Base-by-base conservation (phyloP, 2,888 invertebrate species). In the Eupithecia insigniata region DNA sequence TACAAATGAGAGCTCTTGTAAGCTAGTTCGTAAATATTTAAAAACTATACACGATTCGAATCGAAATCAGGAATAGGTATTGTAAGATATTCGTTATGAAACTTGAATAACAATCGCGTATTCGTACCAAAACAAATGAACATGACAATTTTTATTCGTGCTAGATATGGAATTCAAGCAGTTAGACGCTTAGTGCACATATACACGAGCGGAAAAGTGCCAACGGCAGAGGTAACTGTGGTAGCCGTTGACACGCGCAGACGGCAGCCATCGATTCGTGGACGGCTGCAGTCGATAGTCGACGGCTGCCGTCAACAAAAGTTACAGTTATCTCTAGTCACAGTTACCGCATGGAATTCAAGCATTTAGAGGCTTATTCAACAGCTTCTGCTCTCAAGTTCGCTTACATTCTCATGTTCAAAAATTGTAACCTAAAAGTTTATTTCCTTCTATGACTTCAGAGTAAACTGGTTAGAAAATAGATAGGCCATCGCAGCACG, bases 41-140 rank as follows among this genome's bases (percentile, higher is more conserved):
- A n/a, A n/a, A n/a, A n/a, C n/a, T n/a, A n/a, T n/a, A n/a, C n/a
- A n/a, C n/a, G n/a, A n/a, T n/a, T n/a, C n/a, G n/a, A n/a, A n/a
- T 79, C 58, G 78, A 80, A 83, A 81, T 79, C 79, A 82, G 81
- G 80, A 79, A 80, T 80, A 77, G 43, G 67, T 60, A 72, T 71
- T 78, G 80, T 80, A 83, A 80, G 75, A 81, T 80, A 79, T 78
- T 77, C 74, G 78, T 86, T 88, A 87, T 85, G 85, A 88, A 86
- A 87, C 84, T 81, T 79, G 82, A 83, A 86, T 85, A 87, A 87
- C 81, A 83, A 85, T 83, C 82, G 74, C 85, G 84, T 85, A 87
- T 87, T 86, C 84, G 81, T 75, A 79, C 74, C 76, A 80, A 82
- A 76, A 79, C 79, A 81, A 43, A 83, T 79, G 73, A 81, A 81